A percentile compares a stretch with the other conserved stretches of the same genome.
These are phyloP conservation scores for Thalassaphorura encarpata DNA, from an alignment of 1,140 invertebrate species.

Conservation along the genomic window DNA sequence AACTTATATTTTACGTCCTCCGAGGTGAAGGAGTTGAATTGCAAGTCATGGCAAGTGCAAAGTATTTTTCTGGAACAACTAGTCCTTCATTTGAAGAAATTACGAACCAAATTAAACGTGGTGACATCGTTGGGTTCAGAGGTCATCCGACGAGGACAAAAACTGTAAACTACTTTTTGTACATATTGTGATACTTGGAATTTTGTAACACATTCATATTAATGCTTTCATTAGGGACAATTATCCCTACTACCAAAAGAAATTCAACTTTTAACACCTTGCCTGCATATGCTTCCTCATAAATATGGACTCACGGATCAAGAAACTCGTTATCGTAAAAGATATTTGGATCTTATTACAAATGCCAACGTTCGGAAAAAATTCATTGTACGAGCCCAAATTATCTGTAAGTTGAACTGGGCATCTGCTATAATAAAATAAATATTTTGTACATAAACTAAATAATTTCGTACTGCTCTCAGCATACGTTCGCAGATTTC, in stretches of 20 bases:
- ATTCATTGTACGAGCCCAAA: slow-evolving; percentile 80
- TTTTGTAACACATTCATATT: not conserved
- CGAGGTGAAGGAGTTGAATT: slow-evolving; percentile 88
- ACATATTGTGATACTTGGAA: not conserved
- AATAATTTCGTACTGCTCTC: too few species aligned
- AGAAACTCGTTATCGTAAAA: slow-evolving; percentile 86
- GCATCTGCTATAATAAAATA: too few species aligned
- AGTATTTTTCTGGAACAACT: slow-evolving; percentile 57
- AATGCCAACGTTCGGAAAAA: slow-evolving; percentile 83
- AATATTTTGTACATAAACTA: not conserved
- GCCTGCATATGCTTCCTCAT: slow-evolving; percentile 96
- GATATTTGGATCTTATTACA: slow-evolving; percentile 95
- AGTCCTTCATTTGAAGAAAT: slow-evolving; percentile 65
- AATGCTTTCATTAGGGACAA: slow-evolving; percentile 58
- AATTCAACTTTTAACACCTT: slow-evolving; percentile 82
- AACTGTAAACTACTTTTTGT: slow-evolving; percentile 44
- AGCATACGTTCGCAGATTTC: slow-evolving; percentile 76
- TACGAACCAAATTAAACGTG: slow-evolving; percentile 74
- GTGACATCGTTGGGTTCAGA: slow-evolving; percentile 88
- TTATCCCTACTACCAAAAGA: slow-evolving; percentile 82
- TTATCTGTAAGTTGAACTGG: slow-evolving; percentile 56
- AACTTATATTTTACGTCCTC: slow-evolving; percentile 97
- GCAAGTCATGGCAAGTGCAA: slow-evolving; percentile 93
- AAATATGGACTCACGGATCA: slow-evolving; percentile 94
- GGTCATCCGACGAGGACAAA: slow-evolving; percentile 93